These are phyloP conservation scores for Nothobranchius kuhntae DNA, from an alignment of 2,113 vertebrate species.

Conservation along the genomic window DNA sequence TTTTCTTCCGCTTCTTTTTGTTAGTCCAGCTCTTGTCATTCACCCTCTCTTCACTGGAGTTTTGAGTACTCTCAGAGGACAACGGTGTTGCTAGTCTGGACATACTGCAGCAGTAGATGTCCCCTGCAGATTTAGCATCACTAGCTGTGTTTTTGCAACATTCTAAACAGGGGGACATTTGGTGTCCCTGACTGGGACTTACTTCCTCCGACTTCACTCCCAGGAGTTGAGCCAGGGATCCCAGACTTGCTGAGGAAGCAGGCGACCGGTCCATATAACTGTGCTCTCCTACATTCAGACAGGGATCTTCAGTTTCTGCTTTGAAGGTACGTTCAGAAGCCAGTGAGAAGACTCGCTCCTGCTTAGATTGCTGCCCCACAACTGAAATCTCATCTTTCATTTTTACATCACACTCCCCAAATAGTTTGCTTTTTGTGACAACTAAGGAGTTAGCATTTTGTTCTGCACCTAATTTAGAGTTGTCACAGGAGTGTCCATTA, in stretches of 20 bases:
- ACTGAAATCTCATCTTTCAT: conserved; percentile 39
- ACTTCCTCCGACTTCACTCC: conserved; percentile 76
- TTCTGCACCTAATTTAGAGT: conserved; percentile 47
- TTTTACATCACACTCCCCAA: conserved; percentile 15
- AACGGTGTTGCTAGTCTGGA: conserved; percentile 11
- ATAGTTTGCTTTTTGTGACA: conserved; percentile 8
- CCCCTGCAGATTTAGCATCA: conserved; percentile 25
- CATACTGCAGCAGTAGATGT: conserved; percentile 18
- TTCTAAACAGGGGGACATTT: conserved; percentile 48
- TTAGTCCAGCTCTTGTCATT: conserved; percentile 79
- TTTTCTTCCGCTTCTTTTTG: conserved; percentile 93
- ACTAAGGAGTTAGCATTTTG: conserved; percentile 24
- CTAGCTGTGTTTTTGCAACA: conserved; percentile 37
- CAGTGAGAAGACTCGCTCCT: conserved; percentile 32
- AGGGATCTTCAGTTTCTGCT: conserved; percentile 54
- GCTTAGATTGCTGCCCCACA: conserved; percentile 28
- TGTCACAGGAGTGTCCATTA: conserved; percentile 42
- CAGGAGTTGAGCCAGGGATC: conserved; percentile 68
- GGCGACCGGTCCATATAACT: conserved; percentile 77
- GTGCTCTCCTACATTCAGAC: conserved; percentile 65
- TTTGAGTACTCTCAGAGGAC: conserved; percentile 46
- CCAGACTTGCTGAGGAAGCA: conserved; percentile 70
- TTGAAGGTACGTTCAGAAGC: conserved; percentile 43
- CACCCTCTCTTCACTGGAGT: conserved; percentile 67
- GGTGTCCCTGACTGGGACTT: conserved; percentile 25